Evolutionary conservation across 2,113 vertebrate genomes (phyloP), one percentile per base, ranked within the genome.

Genomic region (Cryptotis parvus): DNA sequence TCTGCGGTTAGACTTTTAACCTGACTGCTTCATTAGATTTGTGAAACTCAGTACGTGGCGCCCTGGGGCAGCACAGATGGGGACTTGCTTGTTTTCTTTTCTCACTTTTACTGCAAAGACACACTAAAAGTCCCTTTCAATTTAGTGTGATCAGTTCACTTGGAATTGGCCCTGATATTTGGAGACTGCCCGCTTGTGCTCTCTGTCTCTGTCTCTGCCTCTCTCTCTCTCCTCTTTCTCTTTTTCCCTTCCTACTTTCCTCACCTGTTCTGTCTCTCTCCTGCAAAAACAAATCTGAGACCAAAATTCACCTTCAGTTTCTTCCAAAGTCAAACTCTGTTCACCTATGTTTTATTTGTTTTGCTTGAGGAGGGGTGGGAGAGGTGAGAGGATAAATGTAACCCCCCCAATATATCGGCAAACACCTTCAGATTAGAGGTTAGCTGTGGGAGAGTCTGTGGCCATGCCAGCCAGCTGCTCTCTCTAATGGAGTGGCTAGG

Each of bases 11-110:
- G 96, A 95, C n/a, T 97, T 98, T 98, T 98, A 97, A 97, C 97
- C 96, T 97, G 96, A 97, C 97, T 97, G 92, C 97, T 98, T 98
- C 97, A 97, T 98, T 98, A 97, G 96, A 95, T 97, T 91, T 78
- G 45, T 91, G 96, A 76, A 93, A 97, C 97, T 95, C 97, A 95
- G 97, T 97, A 65, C 95, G 92, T 96, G 97, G 97, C 96, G 96
- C 97, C 97, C 97, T 96, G 96, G 97, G 97, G 97, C 97, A 97
- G 97, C 97, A 96, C 98, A 98, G 97, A 98, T 98, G 98, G 98
- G 96, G 94, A 96, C 96, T 89, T 96, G 97, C 97, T 97, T 97
- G 97, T 97, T 97, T 97, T 96, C 97, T 97, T 95, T 97, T 97
- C 98, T 97, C 96, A 95, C 97, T 96, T 96, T 95, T 97, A 89